These are phyloP conservation scores for Lapara coniferarum DNA, from an alignment of 2,888 invertebrate genomes.

Conservation along the genomic window DNA sequence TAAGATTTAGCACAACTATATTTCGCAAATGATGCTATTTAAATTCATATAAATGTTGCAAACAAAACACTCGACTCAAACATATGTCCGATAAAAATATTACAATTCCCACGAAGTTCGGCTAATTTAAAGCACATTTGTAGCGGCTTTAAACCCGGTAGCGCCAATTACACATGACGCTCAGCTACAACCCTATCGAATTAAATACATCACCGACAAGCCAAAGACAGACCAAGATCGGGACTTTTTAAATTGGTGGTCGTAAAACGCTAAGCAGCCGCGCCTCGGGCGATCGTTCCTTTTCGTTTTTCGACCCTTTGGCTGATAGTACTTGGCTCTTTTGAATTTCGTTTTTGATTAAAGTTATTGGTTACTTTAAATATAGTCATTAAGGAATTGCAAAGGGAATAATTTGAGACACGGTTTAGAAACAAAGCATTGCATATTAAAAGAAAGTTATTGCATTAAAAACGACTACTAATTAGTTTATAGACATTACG, in stretches of 20 bases:
- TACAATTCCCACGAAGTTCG: slow-evolving; percentile 32
- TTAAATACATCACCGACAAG: slow-evolving; percentile 38
- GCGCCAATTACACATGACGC: slow-evolving; percentile 61
- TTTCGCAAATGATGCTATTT: no score
- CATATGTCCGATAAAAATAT: slow-evolving; percentile 32
- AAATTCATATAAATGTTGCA: background rate
- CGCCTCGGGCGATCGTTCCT: slow-evolving; percentile 36
- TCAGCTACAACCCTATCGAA: slow-evolving; percentile 47
- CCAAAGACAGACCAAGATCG: slow-evolving; percentile 32
- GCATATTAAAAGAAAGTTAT: no score
- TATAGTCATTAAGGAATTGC: background rate
- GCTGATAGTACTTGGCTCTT: slow-evolving; percentile 24
- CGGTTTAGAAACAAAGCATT: no score
- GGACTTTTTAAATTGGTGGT: slow-evolving; percentile 46
- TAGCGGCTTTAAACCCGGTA: slow-evolving; percentile 67
- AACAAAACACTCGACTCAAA: background rate
- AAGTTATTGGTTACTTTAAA: background rate
- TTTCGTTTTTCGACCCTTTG: slow-evolving; percentile 30
- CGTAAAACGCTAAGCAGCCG: slow-evolving; percentile 42
- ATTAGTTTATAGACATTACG: no score
- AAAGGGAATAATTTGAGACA: background rate
- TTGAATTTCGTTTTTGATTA: slow-evolving; percentile 5
- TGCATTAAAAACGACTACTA: no score
- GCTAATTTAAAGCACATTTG: slow-evolving; percentile 71
- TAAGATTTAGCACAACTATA: no score